A percentile compares a stretch with the other conserved stretches of the same genome.
Evolutionary conservation across 2,888 invertebrate genomes (phyloP).

Genomic region (Eupithecia vulgata): DNA sequence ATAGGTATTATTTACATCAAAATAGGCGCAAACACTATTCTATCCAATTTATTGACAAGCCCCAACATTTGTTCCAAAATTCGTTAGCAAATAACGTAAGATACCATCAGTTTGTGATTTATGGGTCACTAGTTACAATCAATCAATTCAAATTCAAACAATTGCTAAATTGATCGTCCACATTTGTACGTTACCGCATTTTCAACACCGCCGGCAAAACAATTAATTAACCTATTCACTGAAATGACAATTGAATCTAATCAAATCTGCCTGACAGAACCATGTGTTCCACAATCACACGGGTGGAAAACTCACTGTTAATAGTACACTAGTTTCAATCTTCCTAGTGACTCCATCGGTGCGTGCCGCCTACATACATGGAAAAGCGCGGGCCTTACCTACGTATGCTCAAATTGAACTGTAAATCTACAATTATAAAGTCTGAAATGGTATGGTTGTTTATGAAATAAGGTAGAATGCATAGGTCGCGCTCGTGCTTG

Average conservation of each 20-base stretch:
- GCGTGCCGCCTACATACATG: conserved; percentile 75
- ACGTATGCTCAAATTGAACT: conserved; percentile 14
- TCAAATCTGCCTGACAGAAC: conserved; percentile 49
- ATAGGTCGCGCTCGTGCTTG: conserved; percentile 70
- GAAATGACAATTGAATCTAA: conserved; percentile 36
- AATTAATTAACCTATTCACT: conserved; percentile 38
- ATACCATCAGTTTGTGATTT: not conserved
- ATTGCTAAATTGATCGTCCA: not conserved
- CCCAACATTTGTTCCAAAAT: not conserved
- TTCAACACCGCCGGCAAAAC: conserved; percentile 27
- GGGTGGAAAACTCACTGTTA: conserved; percentile 70
- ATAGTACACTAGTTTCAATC: conserved; percentile 78
- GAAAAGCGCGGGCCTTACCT: conserved; percentile 48
- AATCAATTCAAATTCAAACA: conserved; percentile 12
- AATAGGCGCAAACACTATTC: not conserved
- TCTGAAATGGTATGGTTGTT: conserved; percentile 21
- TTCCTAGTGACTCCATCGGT: conserved; percentile 74
- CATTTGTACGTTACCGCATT: conserved; percentile 15
- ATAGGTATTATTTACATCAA: not conserved
- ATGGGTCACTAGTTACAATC: not conserved
- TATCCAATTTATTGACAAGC: not conserved
- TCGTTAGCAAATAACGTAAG: not conserved
- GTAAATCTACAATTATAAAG: conserved; percentile 5
- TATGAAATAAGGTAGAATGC: conserved; percentile 45
- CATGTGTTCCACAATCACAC: conserved; percentile 50